Evolutionary conservation across 2,888 invertebrate genomes (phyloP), one percentile per base, ranked within the genome.

Genomic region (Microctonus hyperodae): DNA sequence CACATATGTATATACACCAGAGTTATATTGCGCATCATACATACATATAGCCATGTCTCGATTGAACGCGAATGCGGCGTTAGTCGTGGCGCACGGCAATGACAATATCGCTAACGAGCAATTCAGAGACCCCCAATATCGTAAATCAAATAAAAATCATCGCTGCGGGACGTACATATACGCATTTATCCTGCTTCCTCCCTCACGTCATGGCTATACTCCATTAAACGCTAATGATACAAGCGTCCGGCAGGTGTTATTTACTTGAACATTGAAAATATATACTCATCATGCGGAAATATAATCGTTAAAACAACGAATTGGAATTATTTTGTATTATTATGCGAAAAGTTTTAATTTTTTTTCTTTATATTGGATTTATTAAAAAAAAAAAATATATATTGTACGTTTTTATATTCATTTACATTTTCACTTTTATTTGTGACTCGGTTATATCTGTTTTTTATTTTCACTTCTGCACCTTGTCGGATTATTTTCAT

Each of bases 91-190:
- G 75, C 71, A 70, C 70, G 69, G 70, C 76, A 75, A 76, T 75
- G 78, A 79, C 78, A 79, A 79, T 79, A 77, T 77, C 75, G 75
- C 77, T 79, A 79, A 79, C 79, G 78, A 79, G 78, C 77, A 76
- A 79, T 79, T 79, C 76, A 25, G 71, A 72, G 73, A 73, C 65
- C 37, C 60, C 64, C 67, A 69, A 72, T 73, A 70, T 73, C 70
- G 72, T 73, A 70, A 72, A 73, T 72, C 73, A 73, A 70, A 72
- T 73, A 69, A 72, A 73, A 72, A 73, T 72, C 73, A 72, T 68
- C 69, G 68, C 69, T 44, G 44, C 44, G 28, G 55, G 28, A 55
- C 55, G n/a, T 53, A 9, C 28, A 55, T 40, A 40, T 40, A 40
- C 22, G 28, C 48, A 25, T 63, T 40, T 55, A 37, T 37, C 9